Evolutionary conservation across 2,113 vertebrate genomes (phyloP).

Genomic region (Nesogale talazaci): DNA sequence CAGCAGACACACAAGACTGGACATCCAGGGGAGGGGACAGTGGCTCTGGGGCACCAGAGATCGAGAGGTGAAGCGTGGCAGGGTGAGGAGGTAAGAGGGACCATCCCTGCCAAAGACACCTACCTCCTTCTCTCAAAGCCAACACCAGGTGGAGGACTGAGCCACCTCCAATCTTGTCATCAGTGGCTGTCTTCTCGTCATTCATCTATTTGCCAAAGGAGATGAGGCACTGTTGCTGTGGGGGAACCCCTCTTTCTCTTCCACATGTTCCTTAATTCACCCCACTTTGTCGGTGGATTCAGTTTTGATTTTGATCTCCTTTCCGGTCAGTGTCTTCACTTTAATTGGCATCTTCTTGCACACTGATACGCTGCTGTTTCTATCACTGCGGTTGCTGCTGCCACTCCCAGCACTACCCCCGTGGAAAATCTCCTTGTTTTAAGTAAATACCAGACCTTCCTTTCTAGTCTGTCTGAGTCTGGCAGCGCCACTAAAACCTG

Average conservation of each 20-base stretch:
- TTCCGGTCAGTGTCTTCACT: slow-evolving; percentile 93
- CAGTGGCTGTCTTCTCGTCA: slow-evolving; percentile 94
- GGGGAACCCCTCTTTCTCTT: slow-evolving; percentile 97
- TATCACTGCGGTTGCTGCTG: no score
- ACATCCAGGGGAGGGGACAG: slow-evolving; percentile 62
- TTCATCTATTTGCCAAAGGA: slow-evolving; percentile 98
- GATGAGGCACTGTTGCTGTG: slow-evolving; percentile 95
- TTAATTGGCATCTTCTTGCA: no score
- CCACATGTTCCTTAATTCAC: slow-evolving; percentile 95
- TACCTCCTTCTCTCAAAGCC: slow-evolving; percentile 91
- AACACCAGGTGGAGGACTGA: slow-evolving; percentile 94
- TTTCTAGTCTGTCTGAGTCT: no score
- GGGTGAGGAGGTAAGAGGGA: slow-evolving; percentile 23
- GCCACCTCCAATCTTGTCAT: slow-evolving; percentile 95
- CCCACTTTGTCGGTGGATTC: slow-evolving; percentile 98
- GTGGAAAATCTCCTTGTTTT: no score
- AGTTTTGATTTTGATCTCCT: slow-evolving; percentile 96
- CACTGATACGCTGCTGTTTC: no score
- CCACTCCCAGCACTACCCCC: no score
- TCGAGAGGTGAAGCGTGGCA: slow-evolving; percentile 55
- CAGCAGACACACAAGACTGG: slow-evolving; percentile 53
- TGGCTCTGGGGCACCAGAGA: slow-evolving; percentile 62
- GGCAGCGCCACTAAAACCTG: no score
- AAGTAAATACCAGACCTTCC: no score
- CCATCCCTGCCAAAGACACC: slow-evolving; percentile 73